A percentile compares a stretch with the other conserved stretches of the same genome.
Evolutionary conservation across 2,797 vertebrate genomes (phyloP).

Genomic region (Poeciliopsis presidionis): DNA sequence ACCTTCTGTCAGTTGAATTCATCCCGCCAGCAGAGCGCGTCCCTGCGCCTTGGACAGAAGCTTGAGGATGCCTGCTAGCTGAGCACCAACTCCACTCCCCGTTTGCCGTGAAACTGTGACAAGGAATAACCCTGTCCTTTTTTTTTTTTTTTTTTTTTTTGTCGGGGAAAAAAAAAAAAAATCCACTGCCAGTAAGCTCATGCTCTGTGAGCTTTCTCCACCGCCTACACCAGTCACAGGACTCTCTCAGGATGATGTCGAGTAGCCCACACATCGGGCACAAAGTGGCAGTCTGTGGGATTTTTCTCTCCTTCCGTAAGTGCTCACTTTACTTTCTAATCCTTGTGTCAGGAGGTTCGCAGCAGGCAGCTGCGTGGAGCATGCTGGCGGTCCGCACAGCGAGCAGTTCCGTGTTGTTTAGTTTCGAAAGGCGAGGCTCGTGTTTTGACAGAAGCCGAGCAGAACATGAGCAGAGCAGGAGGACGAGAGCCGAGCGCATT

Average conservation of each 20-base stretch:
- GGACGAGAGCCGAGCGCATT: neutral
- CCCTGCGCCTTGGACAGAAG: constrained; percentile 59
- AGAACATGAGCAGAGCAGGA: neutral
- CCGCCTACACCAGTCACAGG: constrained; percentile 35
- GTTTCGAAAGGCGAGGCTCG: constrained; percentile 2
- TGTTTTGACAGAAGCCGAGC: neutral
- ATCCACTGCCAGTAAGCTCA: constrained; percentile 56
- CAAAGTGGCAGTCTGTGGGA: constrained; percentile 61
- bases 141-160: neutral
- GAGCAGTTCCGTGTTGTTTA: constrained; percentile 21
- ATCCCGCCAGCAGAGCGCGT: constrained; percentile 75
- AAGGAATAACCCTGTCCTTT: constrained; percentile 51
- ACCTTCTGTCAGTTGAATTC: constrained; percentile 23
- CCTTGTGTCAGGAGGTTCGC: constrained; percentile 15
- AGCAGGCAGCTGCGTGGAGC: constrained; percentile 19
- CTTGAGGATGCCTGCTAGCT: constrained; percentile 42
- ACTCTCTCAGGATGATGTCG: constrained; percentile 68
- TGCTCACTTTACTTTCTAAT: constrained; percentile 64
- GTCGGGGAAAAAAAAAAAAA: neutral
- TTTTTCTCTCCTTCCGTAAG: constrained; percentile 78
- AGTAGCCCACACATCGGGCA: constrained; percentile 52
- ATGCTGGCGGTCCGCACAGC: constrained; percentile 2
- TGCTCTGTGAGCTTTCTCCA: constrained; percentile 50
- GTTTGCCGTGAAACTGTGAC: constrained; percentile 54
- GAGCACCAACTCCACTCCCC: constrained; percentile 61